Conservation (phyloP, 2,888 invertebrate species). For the Scotopteryx bipunctaria region DNA sequence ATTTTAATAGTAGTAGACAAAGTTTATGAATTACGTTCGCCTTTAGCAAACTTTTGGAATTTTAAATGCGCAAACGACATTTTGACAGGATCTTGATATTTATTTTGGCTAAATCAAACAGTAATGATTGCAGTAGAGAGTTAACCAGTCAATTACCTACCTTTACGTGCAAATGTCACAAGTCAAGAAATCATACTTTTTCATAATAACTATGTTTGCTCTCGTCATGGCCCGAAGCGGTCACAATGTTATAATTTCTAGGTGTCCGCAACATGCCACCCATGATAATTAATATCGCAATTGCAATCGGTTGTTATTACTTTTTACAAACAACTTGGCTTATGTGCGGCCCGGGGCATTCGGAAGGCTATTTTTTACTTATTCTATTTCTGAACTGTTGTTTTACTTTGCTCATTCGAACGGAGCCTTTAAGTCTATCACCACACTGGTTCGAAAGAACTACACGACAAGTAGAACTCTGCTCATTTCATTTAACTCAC, state of each 20-base stretch:
- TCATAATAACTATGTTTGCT: constrained; percentile 21
- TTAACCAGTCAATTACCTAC: no score
- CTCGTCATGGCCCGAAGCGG: constrained; percentile 48
- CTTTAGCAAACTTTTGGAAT: no score
- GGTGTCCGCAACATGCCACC: constrained; percentile 56
- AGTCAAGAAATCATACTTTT: background rate
- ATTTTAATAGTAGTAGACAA: no score
- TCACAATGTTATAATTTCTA: constrained; percentile 61
- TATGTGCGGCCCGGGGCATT: constrained; percentile 9
- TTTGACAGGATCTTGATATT: no score
- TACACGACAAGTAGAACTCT: no score
- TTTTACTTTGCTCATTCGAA: background rate
- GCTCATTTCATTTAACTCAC: background rate
- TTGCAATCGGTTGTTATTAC: constrained; percentile 55
- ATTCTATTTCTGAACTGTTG: constrained; percentile 1
- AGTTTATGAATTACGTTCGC: no score
- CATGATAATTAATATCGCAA: constrained; percentile 56
- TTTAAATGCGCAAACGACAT: no score
- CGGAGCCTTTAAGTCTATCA: no score
- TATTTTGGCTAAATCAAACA: no score
- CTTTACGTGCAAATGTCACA: background rate
- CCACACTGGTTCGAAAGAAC: no score
- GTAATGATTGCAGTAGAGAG: no score
- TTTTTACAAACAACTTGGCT: constrained; percentile 18
- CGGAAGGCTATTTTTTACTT: constrained; percentile 4